phyloP scores from a whole-genome alignment of 2,888 invertebrate genomes.

The Parnassius smintheus region DNA sequence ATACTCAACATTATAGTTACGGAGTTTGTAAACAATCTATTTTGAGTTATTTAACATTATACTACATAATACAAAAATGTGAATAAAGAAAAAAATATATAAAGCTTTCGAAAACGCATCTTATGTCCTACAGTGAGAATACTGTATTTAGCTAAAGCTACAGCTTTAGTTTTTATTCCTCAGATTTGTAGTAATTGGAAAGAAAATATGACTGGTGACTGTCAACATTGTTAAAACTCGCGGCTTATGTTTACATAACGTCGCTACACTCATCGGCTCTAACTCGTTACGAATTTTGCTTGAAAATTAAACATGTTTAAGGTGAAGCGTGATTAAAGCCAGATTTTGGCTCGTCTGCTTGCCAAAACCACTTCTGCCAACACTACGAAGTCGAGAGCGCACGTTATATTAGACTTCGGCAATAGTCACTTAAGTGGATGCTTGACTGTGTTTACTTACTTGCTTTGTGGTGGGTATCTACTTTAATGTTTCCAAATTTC shows the following conservation, averaged over 20 bases:
- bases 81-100: no score
- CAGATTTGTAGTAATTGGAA: no score
- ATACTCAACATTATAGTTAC: no score
- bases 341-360: slow-evolving; percentile 60
- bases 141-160: no score
- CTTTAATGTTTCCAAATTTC: slow-evolving; percentile 44
- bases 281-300: slow-evolving; percentile 69
- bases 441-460: slow-evolving; percentile 49
- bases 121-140: no score
- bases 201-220: no score
- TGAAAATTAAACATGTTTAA: slow-evolving; percentile 57
- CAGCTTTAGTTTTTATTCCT: no score
- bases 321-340: slow-evolving; percentile 70
- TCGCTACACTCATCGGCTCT: slow-evolving; percentile 58
- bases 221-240: slow-evolving; percentile 8
- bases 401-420: slow-evolving; percentile 64
- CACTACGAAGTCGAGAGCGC: slow-evolving; percentile 38
- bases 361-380: slow-evolving; percentile 73
- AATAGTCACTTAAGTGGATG: slow-evolving; percentile 53
- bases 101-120: no score
- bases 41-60: no score
- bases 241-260: slow-evolving; percentile 35
- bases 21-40: no score
- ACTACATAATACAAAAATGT: no score
- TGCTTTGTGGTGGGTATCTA: slow-evolving; percentile 40